Base-by-base conservation (phyloP, 2,113 vertebrate genomes). In the Scopus umbretta region DNA sequence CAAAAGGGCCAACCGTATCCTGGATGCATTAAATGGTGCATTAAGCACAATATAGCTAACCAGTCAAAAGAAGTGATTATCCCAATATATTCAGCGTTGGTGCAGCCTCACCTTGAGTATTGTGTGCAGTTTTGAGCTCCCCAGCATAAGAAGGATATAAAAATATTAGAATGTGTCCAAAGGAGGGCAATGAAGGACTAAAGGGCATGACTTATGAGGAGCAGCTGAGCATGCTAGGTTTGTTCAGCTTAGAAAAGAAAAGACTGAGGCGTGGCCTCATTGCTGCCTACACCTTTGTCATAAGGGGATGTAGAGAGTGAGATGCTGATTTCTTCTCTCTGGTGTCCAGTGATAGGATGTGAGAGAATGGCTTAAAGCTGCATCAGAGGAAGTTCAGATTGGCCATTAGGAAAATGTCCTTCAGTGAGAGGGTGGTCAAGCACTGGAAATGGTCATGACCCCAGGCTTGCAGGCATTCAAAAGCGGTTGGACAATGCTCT, bases 401-500 rank as follows among this genome's bases (percentile, higher is more conserved):
- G n/a, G 15, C 13, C 49, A 50, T 79, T 14, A 62, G 45, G 16
- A 62, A 49, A 40, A 50, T 15, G 6, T 61, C 61, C 27, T 49
- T 38, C 5, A 4, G 17, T 26, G 27, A 38, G 27, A 40, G 17
- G 5, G 11, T 49, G 22, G 43, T 38, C 79, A 58, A 38, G 34
- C 65, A 47, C 65, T 68, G 10, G 13, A 58, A 81, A 47, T 20
- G 6, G 7, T 45, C 6, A 4, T 45, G 19, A 19, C 11, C 29
- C n/a, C 43, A 40, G 59, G 30, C 14, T 13, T 65, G 17, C 12
- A 2, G 1, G 12, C 20, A 16, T 49, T 58, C 13, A 26, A 7
- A 58, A 27, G 22, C 1, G 1, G 10, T 17, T 49, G n/a, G 17
- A 16, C 17, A 40, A 8, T 0, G 4, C 5, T 40, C 8, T 70